Base-by-base conservation (phyloP, 2,113 vertebrate genomes). In the Mormyrus iriodes region DNA sequence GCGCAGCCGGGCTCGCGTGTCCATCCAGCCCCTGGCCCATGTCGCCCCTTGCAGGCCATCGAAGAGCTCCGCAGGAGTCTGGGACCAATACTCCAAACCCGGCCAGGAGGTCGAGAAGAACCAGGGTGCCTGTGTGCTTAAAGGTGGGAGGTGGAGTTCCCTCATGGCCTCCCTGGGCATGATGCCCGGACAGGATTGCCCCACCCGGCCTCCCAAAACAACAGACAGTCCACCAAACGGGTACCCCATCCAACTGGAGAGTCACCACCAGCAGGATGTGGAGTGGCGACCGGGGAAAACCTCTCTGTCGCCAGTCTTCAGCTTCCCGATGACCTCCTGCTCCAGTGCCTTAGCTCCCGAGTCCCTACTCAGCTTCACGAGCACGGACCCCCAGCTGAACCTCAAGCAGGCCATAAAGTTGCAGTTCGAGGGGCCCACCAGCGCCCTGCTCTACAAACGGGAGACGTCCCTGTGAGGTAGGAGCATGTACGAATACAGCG, bases 351-450 rank as follows among this genome's bases (percentile, higher is more conserved):
- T 95, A 91, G 88, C 88, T 27, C 55, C 90, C 0, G 93, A 94
- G 17, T 91, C 93, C n/a, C 65, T 93, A 88, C 89, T 94, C 53
- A 88, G 90, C 53, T 93, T 96, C 88, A 94, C 94, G 46, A 94
- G 93, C 6, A 93, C 94, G 88, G 96, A 96, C 91, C 95, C 96
- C 2, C 94, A 96, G 51, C 94, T 97, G 42, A 95, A 96, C 92
- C 94, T 96, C 2, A 97, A 97, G 91, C 96, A 95, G 76, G 96
- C 96, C 69, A 96, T 97, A 88, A 96, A 97, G 92, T 93, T 97
- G 87, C 96, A 96, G 90, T 96, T 97, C 89, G 96, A 97, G 89
- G 97, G 97, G 35, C 96, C 96, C 46, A 96, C 95, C 89, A 96
- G 95, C 49, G 94, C 95, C 73, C 94, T 93, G 88, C 93, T 95